Base-by-base conservation (phyloP, 1,140 invertebrate genomes). In the Lordiphosa stackelbergi region DNA sequence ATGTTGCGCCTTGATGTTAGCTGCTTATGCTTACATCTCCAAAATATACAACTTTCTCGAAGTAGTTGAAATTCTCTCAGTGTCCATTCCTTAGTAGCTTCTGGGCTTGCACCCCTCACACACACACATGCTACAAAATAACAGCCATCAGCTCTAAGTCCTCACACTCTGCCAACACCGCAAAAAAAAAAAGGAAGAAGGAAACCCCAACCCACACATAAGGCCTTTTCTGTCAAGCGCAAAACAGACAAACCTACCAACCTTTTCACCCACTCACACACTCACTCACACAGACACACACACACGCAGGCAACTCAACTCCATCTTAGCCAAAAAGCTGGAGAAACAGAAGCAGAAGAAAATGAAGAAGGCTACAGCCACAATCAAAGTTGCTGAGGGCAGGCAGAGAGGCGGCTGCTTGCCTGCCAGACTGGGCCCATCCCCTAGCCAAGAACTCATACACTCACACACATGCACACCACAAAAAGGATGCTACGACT, bases 251-350 rank as follows among this genome's bases (percentile, higher is more conserved):
- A 70, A 51, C 69, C 66, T 53, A 62, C 66, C 46, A 69, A 54
- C 64, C 47, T 60, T 68, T 38, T 12, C 66, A 66, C 49, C 62
- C 57, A 53, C 36, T 9, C 42, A 28, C 63, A 12, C 42, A 53
- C 36, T 9, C 42, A 28, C 63, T n/a, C 42, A 53, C 19, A 11
- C 24, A 52, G 2, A 19, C 56, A 57, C 22, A 19, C 53, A 74
- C 22, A 48, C 46, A 63, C 31, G 54, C 41, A 47, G 53, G 45
- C 61, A 69, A 63, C 65, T 73, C 60, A 79, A 81, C 75, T 79
- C 71, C 75, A 75, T 79, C 75, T 79, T 79, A 62, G 75, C 71
- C 75, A 79, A 79, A 79, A 79, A 81, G 47, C 60, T 48, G 60
- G 53, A 40, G 9, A 12, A 45, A 45, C 28, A 31, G 16, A 31